Evolutionary conservation across 2,113 vertebrate genomes (phyloP).

Genomic region (Cyphomyrus discorhynchus): DNA sequence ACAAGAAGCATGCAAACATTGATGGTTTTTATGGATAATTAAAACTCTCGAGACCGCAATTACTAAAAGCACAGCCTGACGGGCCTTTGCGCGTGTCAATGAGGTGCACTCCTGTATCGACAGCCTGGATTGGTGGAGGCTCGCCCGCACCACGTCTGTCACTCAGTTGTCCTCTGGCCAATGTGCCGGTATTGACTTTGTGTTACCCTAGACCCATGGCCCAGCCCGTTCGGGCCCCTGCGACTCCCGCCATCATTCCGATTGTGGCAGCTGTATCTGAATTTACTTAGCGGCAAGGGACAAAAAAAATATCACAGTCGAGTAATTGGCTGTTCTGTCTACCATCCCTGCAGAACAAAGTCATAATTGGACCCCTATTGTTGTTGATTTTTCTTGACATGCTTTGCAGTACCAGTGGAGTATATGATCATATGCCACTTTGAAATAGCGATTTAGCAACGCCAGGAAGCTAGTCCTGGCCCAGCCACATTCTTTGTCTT

Average conservation of each 20-base stretch:
- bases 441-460: not conserved
- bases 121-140: conserved; percentile 56
- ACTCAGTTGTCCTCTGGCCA: conserved; percentile 53
- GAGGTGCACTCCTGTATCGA: conserved; percentile 67
- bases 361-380: conserved; percentile 31
- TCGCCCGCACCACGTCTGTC: conserved; percentile 57
- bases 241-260: conserved; percentile 26
- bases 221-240: conserved; percentile 21
- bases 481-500: not conserved
- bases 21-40: conserved; percentile 72
- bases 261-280: conserved; percentile 29
- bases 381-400: conserved; percentile 13
- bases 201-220: conserved; percentile 37
- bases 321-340: conserved; percentile 20
- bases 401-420: not conserved
- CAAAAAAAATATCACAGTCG: conserved; percentile 25
- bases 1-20: conserved; percentile 66
- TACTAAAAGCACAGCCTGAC: conserved; percentile 63
- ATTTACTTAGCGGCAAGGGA: conserved; percentile 28
- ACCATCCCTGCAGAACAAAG: conserved; percentile 23
- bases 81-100: conserved; percentile 57
- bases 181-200: conserved; percentile 60
- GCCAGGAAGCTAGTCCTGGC: not conserved
- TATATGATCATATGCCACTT: not conserved
- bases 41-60: conserved; percentile 71